Evolutionary conservation across 30 jellyfish, hydroid and myxozoan species (phyloP).

Genomic region (Aurelia coerulea): DNA sequence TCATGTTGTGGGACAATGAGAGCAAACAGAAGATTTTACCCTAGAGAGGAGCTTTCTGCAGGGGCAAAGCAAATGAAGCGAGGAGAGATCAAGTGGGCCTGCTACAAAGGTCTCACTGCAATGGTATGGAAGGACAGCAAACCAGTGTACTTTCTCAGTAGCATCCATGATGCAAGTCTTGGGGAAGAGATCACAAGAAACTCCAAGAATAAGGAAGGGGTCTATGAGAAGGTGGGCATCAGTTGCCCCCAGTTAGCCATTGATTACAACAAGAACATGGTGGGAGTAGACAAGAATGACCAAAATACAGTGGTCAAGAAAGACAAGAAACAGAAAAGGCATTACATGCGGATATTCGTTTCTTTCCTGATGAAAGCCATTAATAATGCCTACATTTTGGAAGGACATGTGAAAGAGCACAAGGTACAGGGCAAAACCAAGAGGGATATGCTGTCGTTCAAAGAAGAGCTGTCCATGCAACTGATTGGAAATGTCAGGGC

Average conservation of each 20-base stretch:
- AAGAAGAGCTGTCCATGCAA: conserved; percentile 16
- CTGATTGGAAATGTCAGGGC: conserved; percentile 25
- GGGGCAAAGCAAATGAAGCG: too few relatives aligned
- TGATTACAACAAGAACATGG: conserved; percentile 19
- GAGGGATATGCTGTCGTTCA: conserved; percentile 24
- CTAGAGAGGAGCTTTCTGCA: too few relatives aligned
- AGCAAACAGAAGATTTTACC: too few relatives aligned
- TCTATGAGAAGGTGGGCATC: conserved; percentile 10
- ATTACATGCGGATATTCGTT: conserved; percentile 12
- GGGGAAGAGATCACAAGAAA: too few relatives aligned
- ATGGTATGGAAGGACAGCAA: too few relatives aligned
- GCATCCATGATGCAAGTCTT: too few relatives aligned
- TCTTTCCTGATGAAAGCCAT: conserved; percentile 31
- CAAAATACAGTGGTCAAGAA: conserved; percentile 20
- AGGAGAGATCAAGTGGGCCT: too few relatives aligned
- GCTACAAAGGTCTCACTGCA: too few relatives aligned
- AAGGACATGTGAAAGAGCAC: conserved; percentile 20
- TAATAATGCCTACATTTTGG: conserved; percentile 50
- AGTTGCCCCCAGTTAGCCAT: conserved; percentile 40
- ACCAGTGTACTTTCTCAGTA: too few relatives aligned
- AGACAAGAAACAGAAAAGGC: conserved; percentile 19
- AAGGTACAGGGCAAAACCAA: conserved; percentile 13
- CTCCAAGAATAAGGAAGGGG: too few relatives aligned
- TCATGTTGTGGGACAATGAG: too few relatives aligned
- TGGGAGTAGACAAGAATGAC: too few relatives aligned